Base-by-base conservation (phyloP, 2,888 invertebrate species). In the Meliscaeva auricollis region DNA sequence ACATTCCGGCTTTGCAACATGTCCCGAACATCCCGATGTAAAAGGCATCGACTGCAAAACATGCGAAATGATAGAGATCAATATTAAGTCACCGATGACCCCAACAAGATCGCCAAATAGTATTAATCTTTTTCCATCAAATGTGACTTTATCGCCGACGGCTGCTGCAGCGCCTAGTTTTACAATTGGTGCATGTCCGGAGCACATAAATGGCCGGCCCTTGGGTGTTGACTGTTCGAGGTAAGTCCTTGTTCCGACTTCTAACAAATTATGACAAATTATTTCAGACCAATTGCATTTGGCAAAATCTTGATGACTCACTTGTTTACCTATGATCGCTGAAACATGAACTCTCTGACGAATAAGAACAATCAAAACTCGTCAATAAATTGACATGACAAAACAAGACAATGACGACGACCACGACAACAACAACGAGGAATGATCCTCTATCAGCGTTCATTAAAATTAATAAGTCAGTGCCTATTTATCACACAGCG, bases 161-260 rank as follows among this genome's bases (percentile, higher is more conserved):
- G 80, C 41, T 82, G 87, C 88, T 74, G 88, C 84, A 87, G 88
- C 87, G 30, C 64, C 73, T 1, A 92, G 91, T 82, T 92, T 97
- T 87, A 97, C 97, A 90, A 97, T 97, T 92, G 97, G 97, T 52
- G 97, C 98, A 46, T 98, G 98, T 92, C 97, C 98, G 26, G 98
- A 98, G 90, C 98, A 98, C 92, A 96, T 98, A 88, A 98, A 97
- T 90, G 98, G 98, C 52, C 94, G 98, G 87, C 97, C 97, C 0
- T 96, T 97, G 88, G 98, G 98, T 62, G 97, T 98, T 72, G 98
- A 98, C 90, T 99, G 99, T 92, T 95, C 97, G 17, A 90, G 92
- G 92, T 92, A 89, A 90, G 90, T 88, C 74, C 70, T 8, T 44
- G 62, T 20, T 64, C 17, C 17, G 6, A 11, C 13, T n/a, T 7